phyloP scores from a whole-genome alignment of 2,888 invertebrate species.

The Drosophila formosana region DNA sequence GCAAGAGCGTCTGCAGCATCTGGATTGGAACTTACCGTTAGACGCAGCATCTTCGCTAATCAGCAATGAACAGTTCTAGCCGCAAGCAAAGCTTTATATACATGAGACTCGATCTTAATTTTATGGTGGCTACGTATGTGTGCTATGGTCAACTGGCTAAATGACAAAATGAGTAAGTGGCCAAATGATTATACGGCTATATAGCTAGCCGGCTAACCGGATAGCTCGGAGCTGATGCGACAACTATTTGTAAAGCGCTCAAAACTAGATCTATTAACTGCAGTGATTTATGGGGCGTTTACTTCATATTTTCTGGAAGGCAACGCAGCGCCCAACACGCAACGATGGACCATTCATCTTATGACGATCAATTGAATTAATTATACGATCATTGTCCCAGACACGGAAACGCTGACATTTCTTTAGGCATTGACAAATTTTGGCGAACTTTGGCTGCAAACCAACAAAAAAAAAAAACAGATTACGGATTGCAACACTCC shows the following conservation, averaged over 20 bases:
- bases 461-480: not conserved
- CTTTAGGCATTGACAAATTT: constrained; percentile 22
- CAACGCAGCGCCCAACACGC: constrained; percentile 6
- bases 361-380: constrained; percentile 46
- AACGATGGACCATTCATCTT: constrained; percentile 35
- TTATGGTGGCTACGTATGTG: constrained; percentile 25
- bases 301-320: constrained; percentile 62
- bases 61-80: constrained; percentile 55
- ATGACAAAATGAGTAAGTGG: constrained; percentile 41
- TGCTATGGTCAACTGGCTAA: constrained; percentile 56
- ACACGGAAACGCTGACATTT: constrained; percentile 43
- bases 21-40: constrained; percentile 57
- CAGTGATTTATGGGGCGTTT: constrained; percentile 60
- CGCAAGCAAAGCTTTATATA: constrained; percentile 63
- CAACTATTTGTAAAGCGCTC: constrained; percentile 45
- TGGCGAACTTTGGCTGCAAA: constrained; percentile 3
- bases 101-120: constrained; percentile 30
- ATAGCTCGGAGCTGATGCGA: constrained; percentile 23
- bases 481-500: constrained; percentile 3
- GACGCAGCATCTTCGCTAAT: constrained; percentile 64
- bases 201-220: constrained; percentile 7
- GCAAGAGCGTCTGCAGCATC: not conserved
- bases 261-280: constrained; percentile 72
- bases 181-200: constrained; percentile 4
- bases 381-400: constrained; percentile 22